Evolutionary conservation across 2,113 vertebrate species (phyloP), one percentile per base, ranked within the genome.

Genomic region (Enhydra lutris): DNA sequence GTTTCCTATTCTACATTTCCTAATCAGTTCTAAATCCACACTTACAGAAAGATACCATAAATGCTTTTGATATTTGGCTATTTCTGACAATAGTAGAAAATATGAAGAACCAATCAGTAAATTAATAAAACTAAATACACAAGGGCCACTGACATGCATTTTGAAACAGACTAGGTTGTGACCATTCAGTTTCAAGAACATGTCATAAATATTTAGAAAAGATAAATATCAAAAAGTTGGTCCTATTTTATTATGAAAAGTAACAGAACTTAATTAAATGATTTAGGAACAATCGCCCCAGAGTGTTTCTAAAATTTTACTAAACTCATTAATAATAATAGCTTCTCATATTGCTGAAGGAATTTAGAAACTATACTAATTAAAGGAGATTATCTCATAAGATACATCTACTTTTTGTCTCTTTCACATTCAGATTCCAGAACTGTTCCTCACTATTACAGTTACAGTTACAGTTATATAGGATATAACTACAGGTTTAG

Each of bases 21-120:
- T 94, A 76, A 85, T 74, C 45, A 91, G 61, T 71, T 95, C 94
- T 96, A 90, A 95, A 94, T 97, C 61, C 71, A 94, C 57, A 96
- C 11, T 91, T 89, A 89, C n/a, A 96, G 92, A 82, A 97, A 97
- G 23, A 96, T 12, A 92, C 52, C 29, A 91, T 97, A 97, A 95
- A 91, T 81, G 65, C 65, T 57, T 96, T 50, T 84, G 79, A 71
- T 84, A 96, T 95, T 94, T 97, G 83, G 57, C 63, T 45, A 94
- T 84, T 96, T 96, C 87, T 93, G 83, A 71, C 42, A 94, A 96
- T 88, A 88, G 45, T 24, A 39, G 29, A 96, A 92, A 95, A 93
- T 59, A 71, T 9, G 57, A 96, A 95, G 82, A 95, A 45, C 4
- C 59, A 92, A 29, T 94, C 94, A 79, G 29, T 78, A 95, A 85